These are phyloP conservation scores for Drosophila kepulauana DNA, from an alignment of 1,140 invertebrate genomes.

Conservation along the genomic window DNA sequence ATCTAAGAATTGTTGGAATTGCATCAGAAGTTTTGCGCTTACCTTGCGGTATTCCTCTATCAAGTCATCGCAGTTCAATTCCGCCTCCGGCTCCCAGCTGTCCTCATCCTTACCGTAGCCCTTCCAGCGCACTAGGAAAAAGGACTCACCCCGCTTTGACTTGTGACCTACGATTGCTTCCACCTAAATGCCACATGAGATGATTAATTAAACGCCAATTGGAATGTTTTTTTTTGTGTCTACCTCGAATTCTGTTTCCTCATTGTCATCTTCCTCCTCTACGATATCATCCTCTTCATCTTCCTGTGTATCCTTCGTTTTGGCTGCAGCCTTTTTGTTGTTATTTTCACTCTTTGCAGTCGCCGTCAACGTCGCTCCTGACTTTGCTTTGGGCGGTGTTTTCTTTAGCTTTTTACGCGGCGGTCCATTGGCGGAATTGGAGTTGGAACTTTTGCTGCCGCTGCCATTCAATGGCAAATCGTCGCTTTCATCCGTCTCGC, in stretches of 20 bases:
- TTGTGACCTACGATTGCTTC: slow-evolving; percentile 90
- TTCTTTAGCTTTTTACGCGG: slow-evolving; percentile 53
- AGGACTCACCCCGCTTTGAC: slow-evolving; percentile 88
- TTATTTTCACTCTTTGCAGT: slow-evolving; percentile 29
- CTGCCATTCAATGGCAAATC: slow-evolving; percentile 61
- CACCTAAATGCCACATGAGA: slow-evolving; percentile 85
- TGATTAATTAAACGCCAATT: not conserved
- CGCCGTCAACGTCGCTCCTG: slow-evolving; percentile 2
- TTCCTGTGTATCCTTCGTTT: slow-evolving; percentile 13
- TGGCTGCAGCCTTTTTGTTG: slow-evolving; percentile 28
- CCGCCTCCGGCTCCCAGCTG: slow-evolving; percentile 92
- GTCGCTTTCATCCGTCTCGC: slow-evolving; percentile 55
- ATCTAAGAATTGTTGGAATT: not conserved
- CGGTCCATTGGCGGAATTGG: slow-evolving; percentile 10
- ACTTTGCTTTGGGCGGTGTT: slow-evolving; percentile 37
- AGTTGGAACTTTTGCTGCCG: slow-evolving; percentile 48
- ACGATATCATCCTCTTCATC: slow-evolving; percentile 1
- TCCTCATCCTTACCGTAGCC: slow-evolving; percentile 90
- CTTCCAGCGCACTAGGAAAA: slow-evolving; percentile 93
- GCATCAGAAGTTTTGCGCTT: not conserved
- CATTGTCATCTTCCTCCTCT: slow-evolving; percentile 1
- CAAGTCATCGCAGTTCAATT: slow-evolving; percentile 89
- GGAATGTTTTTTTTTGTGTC: not conserved
- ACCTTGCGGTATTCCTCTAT: slow-evolving; percentile 88
- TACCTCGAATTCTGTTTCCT: slow-evolving; percentile 65